Evolutionary conservation across 2,888 invertebrate species (phyloP).

Genomic region (Lasioglossum lativentre): DNA sequence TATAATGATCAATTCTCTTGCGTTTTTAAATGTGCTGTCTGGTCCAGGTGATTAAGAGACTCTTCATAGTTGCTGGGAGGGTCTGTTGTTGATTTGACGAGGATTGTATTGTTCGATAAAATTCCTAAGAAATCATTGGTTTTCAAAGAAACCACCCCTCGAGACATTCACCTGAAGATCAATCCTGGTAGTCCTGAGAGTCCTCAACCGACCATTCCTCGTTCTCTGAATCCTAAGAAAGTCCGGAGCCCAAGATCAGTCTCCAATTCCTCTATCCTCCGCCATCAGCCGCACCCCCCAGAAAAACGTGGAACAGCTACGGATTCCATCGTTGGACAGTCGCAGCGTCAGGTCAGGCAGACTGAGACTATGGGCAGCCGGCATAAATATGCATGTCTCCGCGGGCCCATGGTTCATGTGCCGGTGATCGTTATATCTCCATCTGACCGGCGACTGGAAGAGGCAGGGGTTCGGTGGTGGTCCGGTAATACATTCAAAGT

Average conservation of each 20-base stretch:
- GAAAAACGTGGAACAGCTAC: neutral
- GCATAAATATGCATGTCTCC: slow-evolving; percentile 81
- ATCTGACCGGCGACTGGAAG: slow-evolving; percentile 80
- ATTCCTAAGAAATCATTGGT: no score
- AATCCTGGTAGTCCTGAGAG: no score
- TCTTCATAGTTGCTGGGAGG: neutral
- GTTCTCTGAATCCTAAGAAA: neutral
- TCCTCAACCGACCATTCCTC: no score
- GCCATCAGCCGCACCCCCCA: neutral
- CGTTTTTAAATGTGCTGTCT: neutral
- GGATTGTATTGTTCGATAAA: no score
- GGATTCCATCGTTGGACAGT: slow-evolving; percentile 56
- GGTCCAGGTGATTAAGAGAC: neutral
- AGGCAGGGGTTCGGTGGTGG: slow-evolving; percentile 68
- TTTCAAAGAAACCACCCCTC: no score
- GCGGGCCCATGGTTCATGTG: slow-evolving; percentile 79
- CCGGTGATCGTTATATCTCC: slow-evolving; percentile 84
- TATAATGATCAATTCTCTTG: neutral
- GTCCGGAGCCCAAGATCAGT: neutral
- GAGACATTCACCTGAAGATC: no score
- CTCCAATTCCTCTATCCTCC: neutral
- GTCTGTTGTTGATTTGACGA: no score
- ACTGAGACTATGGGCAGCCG: slow-evolving; percentile 70
- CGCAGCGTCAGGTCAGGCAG: slow-evolving; percentile 52
- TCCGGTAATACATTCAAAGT: slow-evolving; percentile 84